A percentile compares a stretch with the other conserved stretches of the same genome.
Conservation (phyloP, 64 coral and sea anemone genomes). For the Dendronephthya gigantea region DNA sequence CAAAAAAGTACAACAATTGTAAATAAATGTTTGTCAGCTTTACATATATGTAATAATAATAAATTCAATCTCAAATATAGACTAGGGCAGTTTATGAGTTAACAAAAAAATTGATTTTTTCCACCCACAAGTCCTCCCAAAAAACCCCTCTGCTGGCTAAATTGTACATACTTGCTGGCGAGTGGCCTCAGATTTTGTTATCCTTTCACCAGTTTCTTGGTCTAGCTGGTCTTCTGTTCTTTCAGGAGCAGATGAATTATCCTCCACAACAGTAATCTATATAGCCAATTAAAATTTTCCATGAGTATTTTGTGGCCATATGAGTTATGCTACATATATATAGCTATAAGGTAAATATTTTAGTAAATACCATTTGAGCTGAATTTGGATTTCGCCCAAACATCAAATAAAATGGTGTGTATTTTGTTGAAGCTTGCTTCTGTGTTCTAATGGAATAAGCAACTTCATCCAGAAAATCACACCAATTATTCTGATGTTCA, state of each 20-base stretch:
- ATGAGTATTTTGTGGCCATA: not conserved
- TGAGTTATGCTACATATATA: not conserved
- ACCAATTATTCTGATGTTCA: not conserved
- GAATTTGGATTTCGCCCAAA: not conserved
- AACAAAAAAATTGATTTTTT: too few species aligned
- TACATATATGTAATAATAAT: too few species aligned
- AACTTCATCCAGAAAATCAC: not conserved
- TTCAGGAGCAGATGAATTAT: not conserved
- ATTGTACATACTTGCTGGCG: not conserved
- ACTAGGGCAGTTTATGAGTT: too few species aligned
- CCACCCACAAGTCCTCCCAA: too few species aligned
- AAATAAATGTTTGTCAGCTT: too few species aligned
- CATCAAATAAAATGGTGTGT: constrained; percentile 9
- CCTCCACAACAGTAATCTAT: not conserved
- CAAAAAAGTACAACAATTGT: too few species aligned
- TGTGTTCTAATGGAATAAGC: not conserved
- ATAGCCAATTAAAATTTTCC: too few species aligned
- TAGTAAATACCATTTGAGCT: not conserved
- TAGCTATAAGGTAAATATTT: not conserved
- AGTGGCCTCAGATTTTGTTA: not conserved
- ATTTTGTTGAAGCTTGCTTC: not conserved
- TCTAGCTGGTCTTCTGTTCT: not conserved
- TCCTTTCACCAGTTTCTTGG: not conserved
- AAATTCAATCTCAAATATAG: too few species aligned
- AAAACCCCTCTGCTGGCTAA: too few species aligned